Base-by-base conservation (phyloP, 2,113 vertebrate genomes). In the Ascaphus truei region DNA sequence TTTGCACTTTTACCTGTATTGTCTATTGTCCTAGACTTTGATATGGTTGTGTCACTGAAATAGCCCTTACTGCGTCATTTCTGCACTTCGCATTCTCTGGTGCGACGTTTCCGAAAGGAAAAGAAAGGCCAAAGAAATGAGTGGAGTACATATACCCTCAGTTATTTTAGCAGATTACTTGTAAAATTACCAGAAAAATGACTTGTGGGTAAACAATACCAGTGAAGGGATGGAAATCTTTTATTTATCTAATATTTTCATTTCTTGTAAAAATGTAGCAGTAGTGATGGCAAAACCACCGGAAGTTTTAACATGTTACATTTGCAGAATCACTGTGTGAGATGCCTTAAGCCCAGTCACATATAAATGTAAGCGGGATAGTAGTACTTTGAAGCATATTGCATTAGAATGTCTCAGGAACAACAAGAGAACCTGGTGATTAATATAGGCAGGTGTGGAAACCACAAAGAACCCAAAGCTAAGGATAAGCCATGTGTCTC, bases 381-480 rank as follows among this genome's bases (percentile, higher is more conserved):
- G 60, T 60, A 30, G 16, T 36, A 59, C 23, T 51, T 58, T 60
- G 45, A 52, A 59, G 33, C 16, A 39, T 22, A 39, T 26, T 50
- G 9, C 18, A 50, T 60, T 37, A 59, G 6, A 30, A 59, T 20
- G 3, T 48, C 55, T 68, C n/a, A 51, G 43, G 45, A 37, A 43
- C 30, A 22, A 51, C 45, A 69, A 60, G 22, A 51, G 25, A 36
- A 60, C 27, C 31, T 30, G 18, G 33, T 39, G 66, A 51, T 69
- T 69, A 51, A 39, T 60, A 37, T 59, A 50, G 56, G 55, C 29
- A 29, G 23, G 43, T 30, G 52, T 59, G 51, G 48, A 22, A 45
- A 69, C 60, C 45, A 69, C 66, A 69, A 48, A 52, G 56, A 69
- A 39, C 16, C 25, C 29, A 48, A 60, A 39, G 43, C 22, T 33